These are phyloP conservation scores for Chlorops oryzae DNA, from an alignment of 1,140 invertebrate species.

Conservation along the genomic window DNA sequence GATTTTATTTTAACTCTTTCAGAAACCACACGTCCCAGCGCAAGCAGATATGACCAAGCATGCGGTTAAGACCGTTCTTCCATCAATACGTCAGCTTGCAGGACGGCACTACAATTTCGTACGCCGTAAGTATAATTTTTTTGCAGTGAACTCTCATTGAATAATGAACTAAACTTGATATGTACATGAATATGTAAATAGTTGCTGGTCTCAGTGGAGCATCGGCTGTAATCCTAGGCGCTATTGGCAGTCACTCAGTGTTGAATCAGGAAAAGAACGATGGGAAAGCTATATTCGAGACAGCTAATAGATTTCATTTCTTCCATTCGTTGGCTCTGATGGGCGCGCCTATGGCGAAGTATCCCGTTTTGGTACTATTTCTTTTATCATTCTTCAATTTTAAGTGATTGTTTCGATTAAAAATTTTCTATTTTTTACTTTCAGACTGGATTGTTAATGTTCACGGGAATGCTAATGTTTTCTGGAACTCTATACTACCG, in stretches of 20 bases:
- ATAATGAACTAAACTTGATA: too few relatives aligned
- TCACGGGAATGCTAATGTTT: slow-evolving; percentile 72
- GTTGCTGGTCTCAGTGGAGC: slow-evolving; percentile 76
- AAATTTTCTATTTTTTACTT: slow-evolving; percentile 41
- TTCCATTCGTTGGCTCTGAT: slow-evolving; percentile 75
- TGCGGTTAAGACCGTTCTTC: too few relatives aligned
- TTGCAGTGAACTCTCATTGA: too few relatives aligned
- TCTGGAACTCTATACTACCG: slow-evolving; percentile 83
- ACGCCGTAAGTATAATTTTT: too few relatives aligned
- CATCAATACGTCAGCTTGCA: slow-evolving; percentile 56
- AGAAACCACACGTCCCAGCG: too few relatives aligned
- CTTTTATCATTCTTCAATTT: not conserved
- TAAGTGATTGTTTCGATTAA: not conserved
- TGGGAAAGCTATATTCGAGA: slow-evolving; percentile 68
- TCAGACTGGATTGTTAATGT: slow-evolving; percentile 69
- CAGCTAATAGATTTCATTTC: slow-evolving; percentile 80
- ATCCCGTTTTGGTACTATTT: slow-evolving; percentile 66
- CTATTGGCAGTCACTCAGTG: slow-evolving; percentile 79
- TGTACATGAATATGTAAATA: too few relatives aligned
- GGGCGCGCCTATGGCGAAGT: slow-evolving; percentile 62
- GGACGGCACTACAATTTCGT: slow-evolving; percentile 57
- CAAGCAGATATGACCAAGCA: too few relatives aligned
- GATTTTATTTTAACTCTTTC: too few relatives aligned
- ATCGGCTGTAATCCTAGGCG: slow-evolving; percentile 72
- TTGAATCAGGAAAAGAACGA: slow-evolving; percentile 56